Conservation (phyloP, 30 jellyfish, hydroid and myxozoan genomes). For the Aurelia sp. region DNA sequence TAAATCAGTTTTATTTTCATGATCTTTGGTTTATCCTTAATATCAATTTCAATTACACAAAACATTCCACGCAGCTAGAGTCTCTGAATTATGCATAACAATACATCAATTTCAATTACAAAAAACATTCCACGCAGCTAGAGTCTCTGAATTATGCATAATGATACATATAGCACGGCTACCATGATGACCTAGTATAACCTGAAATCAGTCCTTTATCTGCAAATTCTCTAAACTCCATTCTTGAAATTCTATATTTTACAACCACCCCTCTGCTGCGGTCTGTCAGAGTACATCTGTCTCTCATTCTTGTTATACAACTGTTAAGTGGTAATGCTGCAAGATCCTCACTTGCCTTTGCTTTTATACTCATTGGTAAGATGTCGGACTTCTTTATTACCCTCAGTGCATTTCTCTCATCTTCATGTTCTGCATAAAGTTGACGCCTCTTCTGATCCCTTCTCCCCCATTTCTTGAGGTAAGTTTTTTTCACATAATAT, state of each 20-base stretch:
- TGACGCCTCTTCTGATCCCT: slow-evolving; percentile 92
- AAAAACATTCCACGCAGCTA: neutral
- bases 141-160: neutral
- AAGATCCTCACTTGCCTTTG: slow-evolving; percentile 93
- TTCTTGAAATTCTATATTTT: slow-evolving; percentile 92
- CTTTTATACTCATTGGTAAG: slow-evolving; percentile 77
- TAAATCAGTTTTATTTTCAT: too few species aligned
- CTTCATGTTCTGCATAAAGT: slow-evolving; percentile 82
- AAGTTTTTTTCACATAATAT: slow-evolving; percentile 83
- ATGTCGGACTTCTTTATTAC: slow-evolving; percentile 80
- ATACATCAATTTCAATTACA: neutral
- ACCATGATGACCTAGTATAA: slow-evolving; percentile 87
- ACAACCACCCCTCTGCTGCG: slow-evolving; percentile 80
- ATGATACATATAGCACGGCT: neutral
- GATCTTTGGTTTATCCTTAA: too few species aligned
- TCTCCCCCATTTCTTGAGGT: slow-evolving; percentile 95
- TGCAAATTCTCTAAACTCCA: slow-evolving; percentile 89
- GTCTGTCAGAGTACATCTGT: slow-evolving; percentile 93
- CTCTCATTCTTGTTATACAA: slow-evolving; percentile 73
- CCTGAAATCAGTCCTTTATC: slow-evolving; percentile 96
- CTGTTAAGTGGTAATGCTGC: slow-evolving; percentile 84
- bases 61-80: neutral
- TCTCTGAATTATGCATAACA: too few species aligned
- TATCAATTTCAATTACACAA: neutral
- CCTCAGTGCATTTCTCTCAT: slow-evolving; percentile 78